A percentile compares a stretch with the other conserved stretches of the same genome.
Evolutionary conservation across 1,140 invertebrate genomes (phyloP).

Genomic region (Sitobion miscanthi): DNA sequence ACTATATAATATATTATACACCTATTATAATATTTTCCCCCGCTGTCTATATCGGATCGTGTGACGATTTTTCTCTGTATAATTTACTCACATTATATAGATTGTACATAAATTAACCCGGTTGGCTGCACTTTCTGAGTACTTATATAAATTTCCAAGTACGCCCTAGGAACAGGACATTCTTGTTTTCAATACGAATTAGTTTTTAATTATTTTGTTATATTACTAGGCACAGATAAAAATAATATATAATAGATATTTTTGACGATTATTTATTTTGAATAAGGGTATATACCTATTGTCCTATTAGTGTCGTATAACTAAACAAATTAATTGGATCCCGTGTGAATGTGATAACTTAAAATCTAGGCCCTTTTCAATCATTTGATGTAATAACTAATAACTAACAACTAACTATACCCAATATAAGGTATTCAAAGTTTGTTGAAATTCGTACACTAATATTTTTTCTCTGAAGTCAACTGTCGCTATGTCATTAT

Average conservation of each 20-base stretch:
- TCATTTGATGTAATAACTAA: background rate
- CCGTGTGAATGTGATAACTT: too few species aligned
- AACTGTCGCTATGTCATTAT: background rate
- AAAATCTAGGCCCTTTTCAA: background rate
- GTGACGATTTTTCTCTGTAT: background rate
- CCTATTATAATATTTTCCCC: background rate
- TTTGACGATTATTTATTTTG: too few species aligned
- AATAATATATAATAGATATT: background rate
- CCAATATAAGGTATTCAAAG: too few species aligned
- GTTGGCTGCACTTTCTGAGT: too few species aligned
- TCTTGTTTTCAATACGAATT: background rate
- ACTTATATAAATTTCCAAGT: too few species aligned
- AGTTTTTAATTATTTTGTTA: background rate
- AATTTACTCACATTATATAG: too few species aligned
- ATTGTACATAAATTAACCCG: too few species aligned
- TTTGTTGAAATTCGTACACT: background rate
- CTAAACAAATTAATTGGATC: too few species aligned
- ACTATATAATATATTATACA: background rate
- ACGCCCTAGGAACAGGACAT: too few species aligned
- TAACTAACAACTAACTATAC: too few species aligned
- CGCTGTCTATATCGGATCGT: background rate
- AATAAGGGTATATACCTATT: too few species aligned
- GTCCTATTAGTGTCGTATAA: too few species aligned
- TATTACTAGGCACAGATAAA: background rate
- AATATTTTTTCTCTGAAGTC: background rate